Base-by-base conservation (phyloP, 2,888 invertebrate species). In the Sarcophaga caerulescens region DNA sequence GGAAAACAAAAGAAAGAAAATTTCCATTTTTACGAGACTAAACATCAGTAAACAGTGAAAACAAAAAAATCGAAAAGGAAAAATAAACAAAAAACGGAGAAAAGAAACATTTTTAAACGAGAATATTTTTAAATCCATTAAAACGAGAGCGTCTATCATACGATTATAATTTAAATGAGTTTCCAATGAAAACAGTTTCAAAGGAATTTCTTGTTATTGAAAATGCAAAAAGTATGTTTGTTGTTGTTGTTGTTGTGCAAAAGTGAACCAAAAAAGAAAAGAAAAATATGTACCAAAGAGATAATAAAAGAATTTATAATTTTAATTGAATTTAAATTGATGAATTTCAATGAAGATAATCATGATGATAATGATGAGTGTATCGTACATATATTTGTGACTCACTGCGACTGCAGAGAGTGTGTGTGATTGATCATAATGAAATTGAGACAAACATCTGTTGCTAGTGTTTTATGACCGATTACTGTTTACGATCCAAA, bases 301-400 rank as follows among this genome's bases (percentile, higher is more conserved):
- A 68, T 11, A 47, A 68, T 11, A 47, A 52, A 23, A 69, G 68
- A 60, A 23, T 47, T 10, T 11, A 25, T 23, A 68, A 47, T 14
- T 70, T 25, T 23, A 57, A 76, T 69, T 81, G 35, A 63, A 81
- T 69, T 57, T 63, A 57, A 81, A 68, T 68, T 74, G 45, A 80
- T 60, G 23, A n/a, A 0, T 17, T 11, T n/a, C 35, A n/a, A 21
- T 59, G 65, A 17, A 35, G 10, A 65, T 14, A 66, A 59, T 63
- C 3, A 35, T 45, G n/a, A 70, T 25, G 59, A 44, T 52, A 5
- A 21, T 14, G 4, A 52, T 17, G 21, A 57, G 57, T 52, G 23
- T 23, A 14, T 47, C n/a, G n/a, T n/a, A 74, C 6, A 68, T 6
- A 47, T 8, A 14, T 14, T 14, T 47, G 14, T 74, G 81, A 80